phyloP scores from a whole-genome alignment of 1,140 invertebrate genomes.

The Drosophila pruinosa region DNA sequence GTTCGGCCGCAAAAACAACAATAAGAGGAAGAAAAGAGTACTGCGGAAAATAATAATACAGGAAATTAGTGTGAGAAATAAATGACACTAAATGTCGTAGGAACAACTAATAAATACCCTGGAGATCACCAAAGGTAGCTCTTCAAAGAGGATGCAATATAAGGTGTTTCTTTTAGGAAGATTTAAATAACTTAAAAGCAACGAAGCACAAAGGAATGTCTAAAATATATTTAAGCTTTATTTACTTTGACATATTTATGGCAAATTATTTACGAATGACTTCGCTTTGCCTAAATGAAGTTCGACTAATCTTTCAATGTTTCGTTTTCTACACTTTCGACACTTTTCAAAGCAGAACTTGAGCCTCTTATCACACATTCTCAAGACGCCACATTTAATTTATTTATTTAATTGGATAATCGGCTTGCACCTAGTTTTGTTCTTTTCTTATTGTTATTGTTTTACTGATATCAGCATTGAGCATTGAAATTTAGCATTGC shows the following conservation, averaged over 20 bases:
- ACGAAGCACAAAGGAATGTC: neutral
- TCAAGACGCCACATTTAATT: conserved; percentile 12
- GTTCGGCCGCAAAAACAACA: conserved; percentile 9
- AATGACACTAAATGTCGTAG: neutral
- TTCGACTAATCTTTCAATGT: neutral
- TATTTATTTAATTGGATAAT: conserved; percentile 41
- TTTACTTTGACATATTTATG: neutral
- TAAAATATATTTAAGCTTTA: neutral
- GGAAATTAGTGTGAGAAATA: neutral
- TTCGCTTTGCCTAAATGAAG: no score
- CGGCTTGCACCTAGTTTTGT: conserved; percentile 4
- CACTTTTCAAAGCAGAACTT: neutral
- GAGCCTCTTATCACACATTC: neutral
- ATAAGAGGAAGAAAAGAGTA: conserved; percentile 14
- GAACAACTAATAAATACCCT: neutral
- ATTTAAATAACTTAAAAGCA: neutral
- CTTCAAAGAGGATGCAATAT: neutral
- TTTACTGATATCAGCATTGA: neutral
- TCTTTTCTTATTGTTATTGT: neutral
- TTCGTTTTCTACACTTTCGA: neutral
- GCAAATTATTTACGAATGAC: no score
- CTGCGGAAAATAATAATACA: neutral
- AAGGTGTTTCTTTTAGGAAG: neutral
- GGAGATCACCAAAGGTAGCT: neutral
- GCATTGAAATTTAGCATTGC: conserved; percentile 22